Percentiles rank a stretch among this genome's conserved stretches.
These are phyloP conservation scores for Rhodophaea formosa DNA, from an alignment of 2,888 invertebrate species.

Conservation along the genomic window DNA sequence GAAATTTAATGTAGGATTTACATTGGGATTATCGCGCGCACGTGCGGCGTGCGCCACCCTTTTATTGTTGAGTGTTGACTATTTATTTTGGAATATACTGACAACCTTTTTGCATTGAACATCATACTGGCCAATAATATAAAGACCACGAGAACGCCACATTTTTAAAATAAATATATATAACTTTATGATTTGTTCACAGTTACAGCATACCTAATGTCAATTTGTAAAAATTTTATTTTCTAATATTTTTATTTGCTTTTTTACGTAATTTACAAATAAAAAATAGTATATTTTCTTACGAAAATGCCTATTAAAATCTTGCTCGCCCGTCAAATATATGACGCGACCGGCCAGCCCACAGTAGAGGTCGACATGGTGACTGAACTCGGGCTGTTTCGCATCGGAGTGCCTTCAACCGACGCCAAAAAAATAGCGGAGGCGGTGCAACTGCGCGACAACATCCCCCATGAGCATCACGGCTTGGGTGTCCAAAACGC, in stretches of 20 bases:
- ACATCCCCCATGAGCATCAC: constrained; percentile 90
- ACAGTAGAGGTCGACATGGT: constrained; percentile 96
- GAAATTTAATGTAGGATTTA: constrained; percentile 69
- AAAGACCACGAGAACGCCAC: too few relatives aligned
- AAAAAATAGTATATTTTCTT: background rate
- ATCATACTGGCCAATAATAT: background rate
- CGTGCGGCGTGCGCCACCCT: constrained; percentile 44
- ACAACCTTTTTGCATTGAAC: background rate
- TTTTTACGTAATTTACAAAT: background rate
- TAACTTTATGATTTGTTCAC: too few relatives aligned
- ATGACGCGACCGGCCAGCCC: constrained; percentile 97
- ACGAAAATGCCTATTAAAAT: constrained; percentile 91
- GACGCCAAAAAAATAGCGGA: constrained; percentile 97
- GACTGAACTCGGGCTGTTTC: constrained; percentile 91
- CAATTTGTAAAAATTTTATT: too few relatives aligned
- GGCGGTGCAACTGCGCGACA: constrained; percentile 96
- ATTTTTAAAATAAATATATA: too few relatives aligned
- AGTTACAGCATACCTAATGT: too few relatives aligned
- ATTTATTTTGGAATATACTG: background rate
- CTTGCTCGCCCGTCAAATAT: constrained; percentile 96
- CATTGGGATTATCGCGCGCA: constrained; percentile 65
- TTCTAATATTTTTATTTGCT: background rate
- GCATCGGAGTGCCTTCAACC: constrained; percentile 97
- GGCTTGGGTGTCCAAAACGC: constrained; percentile 97
- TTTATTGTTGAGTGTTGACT: background rate